Conservation (phyloP, 2,113 vertebrate species). For the Pelodiscus sinensis region DNA sequence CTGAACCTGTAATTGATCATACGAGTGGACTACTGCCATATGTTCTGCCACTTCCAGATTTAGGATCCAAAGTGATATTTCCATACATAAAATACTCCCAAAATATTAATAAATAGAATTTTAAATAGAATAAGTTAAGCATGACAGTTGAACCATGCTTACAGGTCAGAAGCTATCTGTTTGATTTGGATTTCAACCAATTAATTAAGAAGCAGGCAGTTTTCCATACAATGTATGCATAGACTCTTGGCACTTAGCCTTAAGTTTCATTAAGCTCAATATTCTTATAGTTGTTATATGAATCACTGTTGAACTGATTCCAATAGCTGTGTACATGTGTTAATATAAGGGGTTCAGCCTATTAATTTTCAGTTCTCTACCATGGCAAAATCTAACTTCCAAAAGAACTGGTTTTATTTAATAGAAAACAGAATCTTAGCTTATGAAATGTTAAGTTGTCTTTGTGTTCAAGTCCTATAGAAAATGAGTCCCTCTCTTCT, state of each 20-base stretch:
- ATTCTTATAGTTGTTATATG: neutral
- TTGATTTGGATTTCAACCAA: neutral
- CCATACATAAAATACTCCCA: neutral
- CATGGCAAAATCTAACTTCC: neutral
- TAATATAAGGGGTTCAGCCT: neutral
- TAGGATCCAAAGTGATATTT: neutral
- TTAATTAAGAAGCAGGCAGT: neutral
- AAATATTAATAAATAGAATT: neutral
- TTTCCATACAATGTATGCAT: neutral
- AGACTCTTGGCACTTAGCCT: neutral
- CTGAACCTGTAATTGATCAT: neutral
- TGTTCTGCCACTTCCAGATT: neutral
- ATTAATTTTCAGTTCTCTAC: neutral
- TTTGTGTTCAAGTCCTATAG: neutral
- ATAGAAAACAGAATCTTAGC: neutral
- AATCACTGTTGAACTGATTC: neutral
- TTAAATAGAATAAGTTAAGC: neutral
- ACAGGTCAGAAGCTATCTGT: neutral
- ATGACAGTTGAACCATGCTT: neutral
- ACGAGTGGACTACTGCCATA: neutral
- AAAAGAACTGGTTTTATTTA: neutral
- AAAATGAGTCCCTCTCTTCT: conserved; percentile 62
- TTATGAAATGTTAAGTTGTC: neutral
- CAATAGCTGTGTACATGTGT: neutral
- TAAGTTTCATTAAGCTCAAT: neutral